Evolutionary conservation across 2,797 vertebrate genomes (phyloP), one percentile per base, ranked within the genome.

Genomic region (Distichodus sexfasciatus): DNA sequence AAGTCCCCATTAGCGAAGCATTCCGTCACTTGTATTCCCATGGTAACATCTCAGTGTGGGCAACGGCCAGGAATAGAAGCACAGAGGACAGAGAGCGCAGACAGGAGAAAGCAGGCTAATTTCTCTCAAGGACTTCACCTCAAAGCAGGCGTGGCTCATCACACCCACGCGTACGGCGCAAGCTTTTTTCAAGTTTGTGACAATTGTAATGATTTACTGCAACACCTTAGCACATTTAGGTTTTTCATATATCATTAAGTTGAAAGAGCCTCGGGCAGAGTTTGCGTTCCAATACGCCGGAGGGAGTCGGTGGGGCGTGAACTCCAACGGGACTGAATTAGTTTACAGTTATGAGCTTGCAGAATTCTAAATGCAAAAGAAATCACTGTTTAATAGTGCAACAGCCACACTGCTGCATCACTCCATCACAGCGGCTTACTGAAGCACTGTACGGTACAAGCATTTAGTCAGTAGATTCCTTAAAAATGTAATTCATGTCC

Each of bases 161-260:
- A 26, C 35, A 40, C 35, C 14, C 14, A 40, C 35, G 2, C 11
- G 8, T 7, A 11, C 8, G 54, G 10, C 19, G 14, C 14, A 6
- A 14, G 23, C 55, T 15, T 3, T 9, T 28, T 38, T 66, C 57
- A 26, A 40, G 41, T 80, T 76, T 83, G 81, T 81, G 75, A 81
- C 79, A 78, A 68, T 61, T 38, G 62, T 55, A 74, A 66, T 67
- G 43, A 60, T 55, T 81, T 77, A 69, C 48, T 62, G 70, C 71
- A 40, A 80, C 57, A 55, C n/a, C 58, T 28, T 28, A 50, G 73
- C 64, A 66, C 33, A 8, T 70, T 72, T 72, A 2, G 29, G 35
- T n/a, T 43, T 62, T 62, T 73, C 8, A 2, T 24, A 50, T 17
- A 69, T 29, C 28, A 59, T 59, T 58, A 26, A 50, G 24, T 12